Base-by-base conservation (phyloP, 1,140 invertebrate species). In the Drosophila micromelanica region DNA sequence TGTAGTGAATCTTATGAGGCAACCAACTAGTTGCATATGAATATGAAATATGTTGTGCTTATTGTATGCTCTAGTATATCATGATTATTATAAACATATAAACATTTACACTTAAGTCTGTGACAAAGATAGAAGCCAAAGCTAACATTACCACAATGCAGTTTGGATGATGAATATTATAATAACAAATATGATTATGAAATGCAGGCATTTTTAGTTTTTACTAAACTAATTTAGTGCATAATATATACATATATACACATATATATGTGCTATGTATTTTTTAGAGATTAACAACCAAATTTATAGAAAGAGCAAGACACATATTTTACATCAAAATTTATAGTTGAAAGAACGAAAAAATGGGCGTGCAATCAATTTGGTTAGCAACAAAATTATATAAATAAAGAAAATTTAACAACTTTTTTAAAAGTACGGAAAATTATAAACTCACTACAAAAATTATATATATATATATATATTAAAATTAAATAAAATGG, bases 401-500 rank as follows among this genome's bases (percentile, higher is more conserved):
- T 40, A 49, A 54, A 54, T 35, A 32, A 32, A 3, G 13, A 45
- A 46, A 73, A 62, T 46, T 60, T 27, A 74, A 69, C 35, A 38
- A 56, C 12, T 13, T 40, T 42, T 56, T 37, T 12, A 43, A 52
- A 42, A 38, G 46, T 23, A 52, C 37, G 59, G 40, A 27, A 72
- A 30, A 51, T 46, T 51, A 32, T 62, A 38, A 27, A 68, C 40
- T n/a, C 48, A 68, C 30, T 15, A 68, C 15, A 23, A 56, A 73
- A 73, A 60, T 67, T 51, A 73, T 76, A 73, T 73, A 61, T 85
- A 84, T 72, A 72, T 32, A 59, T n/a, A n/a, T n/a, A n/a, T n/a
- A 51, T 32, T 45, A 46, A 49, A 48, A 63, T 12, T 6, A 15
- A 43, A 43, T 2, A 35, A 48, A 46, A 38, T 7, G 35, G 51